Base-by-base conservation (phyloP, 1,140 invertebrate genomes). In the Phocides pigmalion region DNA sequence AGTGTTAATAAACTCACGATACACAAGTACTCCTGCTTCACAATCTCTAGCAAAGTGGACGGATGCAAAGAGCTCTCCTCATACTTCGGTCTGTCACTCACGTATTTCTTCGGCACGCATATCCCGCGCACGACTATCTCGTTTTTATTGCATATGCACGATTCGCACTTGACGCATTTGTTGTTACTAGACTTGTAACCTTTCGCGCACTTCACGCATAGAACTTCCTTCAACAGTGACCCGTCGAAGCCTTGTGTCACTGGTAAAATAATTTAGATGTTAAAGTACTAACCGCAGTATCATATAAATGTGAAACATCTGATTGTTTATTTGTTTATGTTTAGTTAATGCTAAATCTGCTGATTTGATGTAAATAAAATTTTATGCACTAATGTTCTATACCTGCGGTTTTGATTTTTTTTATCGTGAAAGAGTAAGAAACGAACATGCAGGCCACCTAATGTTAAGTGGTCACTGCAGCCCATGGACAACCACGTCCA, bases 171-270 rank as follows among this genome's bases (percentile, higher is more conserved):
- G 5, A 84, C 74, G 62, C 88, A 91, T 2, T 56, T 58, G 32
- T 89, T 86, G n/a, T 69, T 62, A 3, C 64, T 15, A 3, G 74
- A 54, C 46, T 62, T 81, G 51, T 73, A 89, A 0, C 87, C 87
- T 2, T 80, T 76, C 0, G 81, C 72, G 46, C 88, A 91, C 62
- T 87, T 88, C 1, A 89, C 73, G 41, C 88, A 91, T 3, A 76
- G 75, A 0, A 89, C 83, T 59, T 88, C 85, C 53, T 82, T 88
- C 64, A 84, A 58, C 3, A 87, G 76, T 1, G 87, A 84, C 0
- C 88, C 87, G 51, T 90, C 87, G 22, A 81, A 68, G 63, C 84
- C 87, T 72, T 88, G 85, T 4, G 87, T 84, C 4, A 88, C 88
- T 90, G 59, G 9, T 47, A 9, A 14, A 46, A 15, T 15, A 46